phyloP scores from a whole-genome alignment of 2,113 vertebrate genomes.

The Thalassarche chlororhynchos region DNA sequence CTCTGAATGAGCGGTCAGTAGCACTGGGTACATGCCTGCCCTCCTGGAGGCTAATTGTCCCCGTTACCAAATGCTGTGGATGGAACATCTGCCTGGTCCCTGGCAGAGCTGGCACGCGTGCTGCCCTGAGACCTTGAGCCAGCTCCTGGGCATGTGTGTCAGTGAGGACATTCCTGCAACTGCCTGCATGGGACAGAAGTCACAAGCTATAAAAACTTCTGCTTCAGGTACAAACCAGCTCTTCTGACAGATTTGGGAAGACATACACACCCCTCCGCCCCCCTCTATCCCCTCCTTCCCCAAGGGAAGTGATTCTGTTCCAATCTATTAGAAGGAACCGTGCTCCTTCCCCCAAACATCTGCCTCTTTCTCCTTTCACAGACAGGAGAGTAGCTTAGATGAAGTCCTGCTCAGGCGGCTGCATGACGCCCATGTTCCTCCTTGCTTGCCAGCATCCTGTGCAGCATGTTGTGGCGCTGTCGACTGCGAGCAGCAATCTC shows the following conservation, averaged over 20 bases:
- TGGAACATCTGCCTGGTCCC: not conserved
- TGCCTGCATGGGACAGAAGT: too few species aligned
- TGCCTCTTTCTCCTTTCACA: not conserved
- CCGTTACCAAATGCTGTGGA: rapidly evolving
- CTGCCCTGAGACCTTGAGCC: not conserved
- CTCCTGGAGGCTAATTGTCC: not conserved
- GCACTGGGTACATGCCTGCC: not conserved
- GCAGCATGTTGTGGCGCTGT: not conserved
- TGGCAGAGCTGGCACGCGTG: not conserved
- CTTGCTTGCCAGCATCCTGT: not conserved
- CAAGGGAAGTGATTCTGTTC: not conserved
- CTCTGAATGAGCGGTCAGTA: rapidly evolving
- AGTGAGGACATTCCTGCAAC: not conserved
- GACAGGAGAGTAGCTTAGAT: too few species aligned
- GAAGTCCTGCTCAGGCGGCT: not conserved
- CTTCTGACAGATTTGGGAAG: not conserved
- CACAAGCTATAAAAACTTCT: not conserved
- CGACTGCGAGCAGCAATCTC: rapidly evolving
- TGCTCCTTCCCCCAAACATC: not conserved
- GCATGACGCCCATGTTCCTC: rapidly evolving
- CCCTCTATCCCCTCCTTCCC: too few species aligned
- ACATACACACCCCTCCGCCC: not conserved
- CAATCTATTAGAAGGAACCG: too few species aligned
- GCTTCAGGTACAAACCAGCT: not conserved
- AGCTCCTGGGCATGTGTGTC: not conserved